Evolutionary conservation across 1,140 invertebrate genomes (phyloP), one percentile per base, ranked within the genome.

Genomic region (Drosophila fuyamai): DNA sequence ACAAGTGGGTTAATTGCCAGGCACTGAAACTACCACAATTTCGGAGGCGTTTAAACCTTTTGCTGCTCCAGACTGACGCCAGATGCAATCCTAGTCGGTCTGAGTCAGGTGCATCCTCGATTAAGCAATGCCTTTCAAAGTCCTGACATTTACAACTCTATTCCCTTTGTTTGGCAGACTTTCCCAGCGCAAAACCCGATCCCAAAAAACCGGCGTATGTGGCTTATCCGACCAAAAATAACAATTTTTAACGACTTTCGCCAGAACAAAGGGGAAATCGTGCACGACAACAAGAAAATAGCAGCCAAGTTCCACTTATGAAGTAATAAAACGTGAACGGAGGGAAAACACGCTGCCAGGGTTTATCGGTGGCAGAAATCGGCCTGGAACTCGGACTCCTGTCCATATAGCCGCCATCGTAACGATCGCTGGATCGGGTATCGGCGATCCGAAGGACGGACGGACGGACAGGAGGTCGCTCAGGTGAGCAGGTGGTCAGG

Each of bases 221-320:
- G 55, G 79, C 59, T 80, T 70, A 81, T 81, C 82, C 71, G 23
- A 61, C 23, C 23, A 66, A 81, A 65, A 65, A 35, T 18, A 72
- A 59, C 43, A 55, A 35, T 80, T 78, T 79, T 89, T 89, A 90
- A 89, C 85, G 84, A 89, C 85, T 89, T 89, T 90, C 81, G 68
- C 77, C 70, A 79, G 85, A 89, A 90, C 77, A 90, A 86, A 81
- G 68, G 78, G 63, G 80, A 81, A 84, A 76, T 76, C 81, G 76
- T 83, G 80, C 71, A 54, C 59, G 56, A 81, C 61, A 74, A 73
- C 56, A 57, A 55, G 61, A 62, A 73, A 76, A 83, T 75, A 76
- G 79, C 84, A 89, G 60, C 79, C 84, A 72, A 81, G 84, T 89
- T 89, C 77, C 80, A 89, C 84, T 89, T 89, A 89, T 90, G 84